Percentiles rank a stretch among this genome's conserved stretches.
Conservation (phyloP, 2,797 vertebrate genomes). For the Chromobotia macracanthus region DNA sequence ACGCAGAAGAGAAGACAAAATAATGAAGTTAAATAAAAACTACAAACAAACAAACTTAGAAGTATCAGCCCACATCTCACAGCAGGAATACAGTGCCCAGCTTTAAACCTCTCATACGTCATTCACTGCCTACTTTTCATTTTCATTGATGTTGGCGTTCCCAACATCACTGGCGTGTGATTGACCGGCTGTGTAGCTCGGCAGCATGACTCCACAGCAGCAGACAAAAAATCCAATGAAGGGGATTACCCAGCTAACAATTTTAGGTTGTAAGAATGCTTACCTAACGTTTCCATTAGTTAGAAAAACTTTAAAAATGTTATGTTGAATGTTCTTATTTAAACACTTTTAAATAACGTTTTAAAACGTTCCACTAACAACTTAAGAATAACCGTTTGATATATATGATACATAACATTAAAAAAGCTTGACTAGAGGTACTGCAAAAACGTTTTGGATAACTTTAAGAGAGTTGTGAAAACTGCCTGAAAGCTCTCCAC, state of each 20-base stretch:
- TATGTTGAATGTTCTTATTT: too few species aligned
- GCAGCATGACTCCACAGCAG: constrained; percentile 55
- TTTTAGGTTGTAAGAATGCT: too few species aligned
- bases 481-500: constrained; percentile 25
- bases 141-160: constrained; percentile 67
- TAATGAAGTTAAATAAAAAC: neutral
- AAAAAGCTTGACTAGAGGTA: too few species aligned
- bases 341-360: too few species aligned
- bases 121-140: constrained; percentile 60
- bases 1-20: neutral
- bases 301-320: too few species aligned
- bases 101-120: constrained; percentile 45
- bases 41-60: neutral
- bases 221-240: constrained; percentile 40
- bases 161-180: constrained; percentile 51
- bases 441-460: too few species aligned
- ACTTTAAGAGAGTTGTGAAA: too few species aligned
- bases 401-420: too few species aligned
- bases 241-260: neutral
- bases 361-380: too few species aligned
- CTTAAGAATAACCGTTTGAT: too few species aligned
- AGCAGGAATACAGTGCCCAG: neutral
- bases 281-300: too few species aligned
- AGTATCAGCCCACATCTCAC: neutral
- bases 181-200: constrained; percentile 56